Evolutionary conservation across 2,113 vertebrate species (phyloP), one percentile per base, ranked within the genome.

Genomic region (Perognathus longimembris): DNA sequence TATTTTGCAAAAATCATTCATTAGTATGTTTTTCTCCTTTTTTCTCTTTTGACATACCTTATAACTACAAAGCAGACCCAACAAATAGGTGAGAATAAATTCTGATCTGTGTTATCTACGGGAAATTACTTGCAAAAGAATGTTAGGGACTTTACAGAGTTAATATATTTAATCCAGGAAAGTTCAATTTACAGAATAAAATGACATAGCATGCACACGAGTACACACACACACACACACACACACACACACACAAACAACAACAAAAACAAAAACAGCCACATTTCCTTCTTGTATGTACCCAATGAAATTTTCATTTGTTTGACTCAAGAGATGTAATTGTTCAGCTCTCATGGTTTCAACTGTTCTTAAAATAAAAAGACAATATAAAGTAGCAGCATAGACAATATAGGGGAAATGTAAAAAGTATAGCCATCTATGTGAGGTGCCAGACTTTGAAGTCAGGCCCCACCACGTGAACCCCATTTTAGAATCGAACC

Each of bases 21-120:
- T 67, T 21, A 67, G 14, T 89, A 77, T 74, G n/a, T 17, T 89
- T 96, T 95, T 32, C 32, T 80, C 40, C 28, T 83, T 85, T 24
- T 40, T 66, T 2, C 34, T 71, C 28, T 32, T 81, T 36, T 73
- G 61, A 36, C 59, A 61, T 24, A 75, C 21, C 15, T 79, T 36
- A 64, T 30, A 26, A 73, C 32, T 38, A 40, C 4, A 22, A 50
- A 10, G 32, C 32, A 45, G 1, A 54, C 18, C 24, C 50, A 21
- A 88, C 38, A 54, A 54, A 54, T 54, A 2, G 17, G 11, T 82
- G 50, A 88, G 66, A 63, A 75, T n/a, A 78, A 73, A 54, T 26
- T 87, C 81, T 64, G 34, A 50, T 84, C 70, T 61, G 24, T 82
- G 17, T 45, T 8, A 22, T 61, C 81, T 45, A 64, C 12, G 63